These are phyloP conservation scores for Timandra comae DNA, from an alignment of 2,888 invertebrate species.

Conservation along the genomic window DNA sequence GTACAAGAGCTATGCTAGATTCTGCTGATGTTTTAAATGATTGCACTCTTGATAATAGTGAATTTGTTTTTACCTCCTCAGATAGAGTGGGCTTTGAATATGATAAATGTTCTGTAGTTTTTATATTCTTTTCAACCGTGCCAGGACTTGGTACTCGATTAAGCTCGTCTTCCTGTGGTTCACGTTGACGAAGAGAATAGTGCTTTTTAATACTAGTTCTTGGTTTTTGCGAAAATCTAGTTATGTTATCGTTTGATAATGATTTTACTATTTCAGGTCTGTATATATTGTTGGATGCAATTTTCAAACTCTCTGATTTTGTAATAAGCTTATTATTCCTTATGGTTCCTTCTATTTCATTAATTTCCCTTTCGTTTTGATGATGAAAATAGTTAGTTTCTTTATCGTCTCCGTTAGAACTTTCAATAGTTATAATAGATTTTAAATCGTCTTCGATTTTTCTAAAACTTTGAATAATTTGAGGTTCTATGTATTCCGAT, in stretches of 20 bases:
- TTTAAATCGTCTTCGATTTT: constrained; percentile 69
- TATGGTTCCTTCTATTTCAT: constrained; percentile 72
- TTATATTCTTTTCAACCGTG: constrained; percentile 41
- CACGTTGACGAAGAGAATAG: constrained; percentile 68
- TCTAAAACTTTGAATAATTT: constrained; percentile 52
- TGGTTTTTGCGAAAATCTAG: constrained; percentile 38
- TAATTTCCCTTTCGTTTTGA: constrained; percentile 70
- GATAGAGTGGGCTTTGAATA: constrained; percentile 24
- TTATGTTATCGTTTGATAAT: constrained; percentile 59
- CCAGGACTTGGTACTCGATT: constrained; percentile 59
- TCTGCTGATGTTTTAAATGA: constrained; percentile 68
- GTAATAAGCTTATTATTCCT: constrained; percentile 66
- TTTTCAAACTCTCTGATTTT: constrained; percentile 62
- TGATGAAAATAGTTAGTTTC: constrained; percentile 52
- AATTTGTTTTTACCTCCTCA: constrained; percentile 47
- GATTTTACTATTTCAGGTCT: constrained; percentile 54
- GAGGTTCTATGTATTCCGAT: constrained; percentile 50
- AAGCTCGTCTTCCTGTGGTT: constrained; percentile 55
- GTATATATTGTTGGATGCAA: constrained; percentile 37
- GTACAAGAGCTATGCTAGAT: constrained; percentile 65
- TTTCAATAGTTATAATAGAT: constrained; percentile 64
- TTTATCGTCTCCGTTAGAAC: constrained; percentile 61
- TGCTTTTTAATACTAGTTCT: constrained; percentile 59
- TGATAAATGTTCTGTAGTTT: constrained; percentile 24
- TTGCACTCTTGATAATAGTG: constrained; percentile 62